Base-by-base conservation (phyloP, 2,888 invertebrate genomes). In the Ennomos quercinarius region DNA sequence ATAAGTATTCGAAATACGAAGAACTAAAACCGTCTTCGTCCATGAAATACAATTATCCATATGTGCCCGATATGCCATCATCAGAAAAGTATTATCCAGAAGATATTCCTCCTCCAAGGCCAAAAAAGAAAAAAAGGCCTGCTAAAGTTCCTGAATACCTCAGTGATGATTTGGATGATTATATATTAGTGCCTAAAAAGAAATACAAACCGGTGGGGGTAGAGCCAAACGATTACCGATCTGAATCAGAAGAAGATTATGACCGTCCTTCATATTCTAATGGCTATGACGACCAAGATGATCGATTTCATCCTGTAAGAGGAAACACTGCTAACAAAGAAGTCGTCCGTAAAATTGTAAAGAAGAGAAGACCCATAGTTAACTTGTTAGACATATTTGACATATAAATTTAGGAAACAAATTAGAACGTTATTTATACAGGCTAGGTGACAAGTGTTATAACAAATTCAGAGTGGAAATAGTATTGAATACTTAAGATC, bases 361-460 rank as follows among this genome's bases (percentile, higher is more conserved):
- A 87, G 67, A 91, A 90, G 74, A 80, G 80, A 73, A 87, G 83
- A 62, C 86, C 91, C 9, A 74, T 81, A 17, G 81, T 91, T 53
- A 91, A 89, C 66, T 70, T 91, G 58, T 73, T 91, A 81, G 91
- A 91, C 66, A 87, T 91, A 64, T 86, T 91, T 67, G 91, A 91
- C 75, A 89, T 91, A 76, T 91, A 86, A 52, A 50, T 27, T 70
- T 71, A 66, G 69, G 59, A 73, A 80, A 87, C 85, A 86, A 88
- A 87, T 77, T 87, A 86, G 84, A 67, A 67, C 76, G 36, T 54
- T 56, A 46, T 46, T 38, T 48, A 40, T 41, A 55, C 9, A 41
- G 42, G 35, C 39, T 43, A 42, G 39, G 48, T 48, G 35, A 58
- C 46, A 48, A 40, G 1, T 17, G 17, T 11, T 27, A 42, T 10